Percentiles rank a stretch among this genome's conserved stretches.
These are phyloP conservation scores for Calliphora vicina DNA, from an alignment of 1,140 invertebrate genomes.

Conservation along the genomic window DNA sequence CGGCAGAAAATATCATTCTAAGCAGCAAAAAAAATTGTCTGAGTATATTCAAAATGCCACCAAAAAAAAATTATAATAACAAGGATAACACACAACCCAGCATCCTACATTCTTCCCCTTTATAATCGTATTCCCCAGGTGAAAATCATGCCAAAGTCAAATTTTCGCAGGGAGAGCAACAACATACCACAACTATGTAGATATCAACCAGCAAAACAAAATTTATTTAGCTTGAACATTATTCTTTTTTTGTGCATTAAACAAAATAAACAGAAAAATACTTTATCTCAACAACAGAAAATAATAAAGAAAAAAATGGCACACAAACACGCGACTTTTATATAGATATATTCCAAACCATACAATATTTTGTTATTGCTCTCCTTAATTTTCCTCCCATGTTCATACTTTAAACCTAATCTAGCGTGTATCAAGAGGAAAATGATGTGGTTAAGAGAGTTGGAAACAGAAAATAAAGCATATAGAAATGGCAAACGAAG, in stretches of 20 bases:
- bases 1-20: neutral
- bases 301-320: slow-evolving; percentile 4
- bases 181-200: too few species aligned
- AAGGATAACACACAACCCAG: slow-evolving; percentile 1
- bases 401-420: slow-evolving; percentile 16
- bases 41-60: neutral
- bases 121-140: neutral
- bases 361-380: neutral
- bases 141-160: slow-evolving; percentile 20
- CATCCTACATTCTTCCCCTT: neutral
- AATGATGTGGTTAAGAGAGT: neutral
- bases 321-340: slow-evolving; percentile 22
- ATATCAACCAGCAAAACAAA: neutral
- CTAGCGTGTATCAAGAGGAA: neutral
- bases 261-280: neutral
- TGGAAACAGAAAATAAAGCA: neutral
- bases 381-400: neutral
- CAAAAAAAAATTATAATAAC: neutral
- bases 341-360: neutral
- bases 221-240: neutral
- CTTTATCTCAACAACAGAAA: neutral
- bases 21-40: neutral
- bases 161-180: neutral
- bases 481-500: neutral
- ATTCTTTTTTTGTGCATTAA: neutral